Conservation (phyloP, 1,140 invertebrate genomes). For the Drosophila saltans region DNA sequence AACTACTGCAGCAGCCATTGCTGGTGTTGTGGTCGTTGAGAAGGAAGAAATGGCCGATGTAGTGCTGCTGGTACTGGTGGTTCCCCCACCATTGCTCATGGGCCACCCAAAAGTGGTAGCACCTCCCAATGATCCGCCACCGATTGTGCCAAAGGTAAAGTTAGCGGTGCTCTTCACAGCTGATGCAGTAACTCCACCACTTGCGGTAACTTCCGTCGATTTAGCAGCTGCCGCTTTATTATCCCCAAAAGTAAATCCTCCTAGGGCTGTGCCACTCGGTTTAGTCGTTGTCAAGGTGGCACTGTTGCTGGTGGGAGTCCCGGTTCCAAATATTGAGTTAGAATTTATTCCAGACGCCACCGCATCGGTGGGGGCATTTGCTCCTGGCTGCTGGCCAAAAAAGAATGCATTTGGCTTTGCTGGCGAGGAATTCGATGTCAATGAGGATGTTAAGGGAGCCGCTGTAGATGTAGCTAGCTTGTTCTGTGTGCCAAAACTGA, state of each 20-base stretch:
- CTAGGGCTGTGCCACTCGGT: conserved; percentile 8
- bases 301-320: background rate
- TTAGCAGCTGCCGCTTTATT: conserved; percentile 15
- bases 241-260: conserved; percentile 28
- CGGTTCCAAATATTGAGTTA: conserved; percentile 37
- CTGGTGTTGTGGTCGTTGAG: conserved; percentile 11
- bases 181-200: background rate
- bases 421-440: background rate
- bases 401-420: conserved; percentile 26
- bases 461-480: background rate
- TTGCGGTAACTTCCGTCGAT: background rate
- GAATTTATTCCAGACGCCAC: background rate
- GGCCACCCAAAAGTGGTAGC: conserved; percentile 33
- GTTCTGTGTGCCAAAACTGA: conserved; percentile 30
- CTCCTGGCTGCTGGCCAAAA: conserved; percentile 31
- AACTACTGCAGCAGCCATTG: conserved; percentile 12
- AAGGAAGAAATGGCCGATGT: background rate
- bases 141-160: conserved; percentile 14
- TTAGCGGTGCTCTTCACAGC: background rate
- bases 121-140: background rate
- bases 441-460: background rate
- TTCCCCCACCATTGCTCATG: conserved; percentile 1
- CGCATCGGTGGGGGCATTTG: background rate
- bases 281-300: conserved; percentile 20
- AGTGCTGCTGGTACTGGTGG: background rate